Percentiles rank a stretch among this genome's conserved stretches.
Evolutionary conservation across 1,140 invertebrate species (phyloP).

Genomic region (Rhopalosiphum maidis): DNA sequence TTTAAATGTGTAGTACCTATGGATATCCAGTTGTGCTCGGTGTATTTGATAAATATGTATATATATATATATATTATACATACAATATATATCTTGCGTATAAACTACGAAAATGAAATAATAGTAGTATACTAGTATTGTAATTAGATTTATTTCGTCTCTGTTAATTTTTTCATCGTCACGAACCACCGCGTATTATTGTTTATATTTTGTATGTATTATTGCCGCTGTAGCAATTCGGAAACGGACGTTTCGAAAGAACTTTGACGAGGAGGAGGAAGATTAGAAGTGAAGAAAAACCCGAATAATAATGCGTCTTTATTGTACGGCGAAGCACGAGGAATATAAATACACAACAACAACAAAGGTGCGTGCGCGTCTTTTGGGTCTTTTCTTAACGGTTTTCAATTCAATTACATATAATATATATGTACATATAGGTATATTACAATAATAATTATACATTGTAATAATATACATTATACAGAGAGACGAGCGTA

Average conservation of each 20-base stretch:
- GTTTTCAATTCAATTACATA: conserved; percentile 4
- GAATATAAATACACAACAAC: background rate
- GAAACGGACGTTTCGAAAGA: conserved; percentile 18
- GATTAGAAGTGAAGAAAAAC: background rate
- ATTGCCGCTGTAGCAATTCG: background rate
- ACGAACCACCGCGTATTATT: background rate
- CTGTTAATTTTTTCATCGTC: background rate
- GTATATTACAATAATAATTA: background rate
- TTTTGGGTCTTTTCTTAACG: background rate
- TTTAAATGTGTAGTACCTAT: background rate
- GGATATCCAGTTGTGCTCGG: background rate
- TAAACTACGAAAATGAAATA: background rate
- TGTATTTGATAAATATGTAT: background rate
- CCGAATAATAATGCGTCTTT: conserved; percentile 23
- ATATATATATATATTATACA: background rate
- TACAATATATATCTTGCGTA: background rate
- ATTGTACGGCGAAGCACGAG: background rate
- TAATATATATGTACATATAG: background rate
- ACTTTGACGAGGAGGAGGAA: background rate
- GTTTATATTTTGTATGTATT: background rate
- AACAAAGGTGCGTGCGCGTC: background rate
- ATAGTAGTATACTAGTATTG: background rate
- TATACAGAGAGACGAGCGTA: background rate
- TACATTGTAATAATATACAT: background rate
- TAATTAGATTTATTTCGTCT: conserved; percentile 31